Evolutionary conservation across 2,888 invertebrate genomes (phyloP).

Genomic region (Drosophila algonquin): DNA sequence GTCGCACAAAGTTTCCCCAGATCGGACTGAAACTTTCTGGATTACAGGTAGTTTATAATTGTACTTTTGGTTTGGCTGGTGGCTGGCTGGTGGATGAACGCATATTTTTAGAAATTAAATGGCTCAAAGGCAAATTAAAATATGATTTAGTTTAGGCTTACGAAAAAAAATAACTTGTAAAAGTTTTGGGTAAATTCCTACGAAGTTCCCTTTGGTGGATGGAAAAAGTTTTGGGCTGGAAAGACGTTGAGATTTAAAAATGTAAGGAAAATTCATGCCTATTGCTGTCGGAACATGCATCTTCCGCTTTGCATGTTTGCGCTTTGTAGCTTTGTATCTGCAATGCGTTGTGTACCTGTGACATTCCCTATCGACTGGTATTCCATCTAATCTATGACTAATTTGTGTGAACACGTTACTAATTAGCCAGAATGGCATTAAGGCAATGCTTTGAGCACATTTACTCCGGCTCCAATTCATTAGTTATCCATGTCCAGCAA

Average conservation of each 20-base stretch:
- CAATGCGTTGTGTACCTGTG: not conserved
- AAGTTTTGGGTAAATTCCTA: not conserved
- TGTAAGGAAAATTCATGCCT: not conserved
- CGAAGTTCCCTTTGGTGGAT: not conserved
- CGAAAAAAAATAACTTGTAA: not conserved
- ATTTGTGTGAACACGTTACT: conserved; percentile 57
- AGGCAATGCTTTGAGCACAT: conserved; percentile 28
- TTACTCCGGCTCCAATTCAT: conserved; percentile 23
- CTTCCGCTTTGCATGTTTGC: not conserved
- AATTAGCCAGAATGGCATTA: conserved; percentile 57
- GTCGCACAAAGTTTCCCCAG: conserved; percentile 12
- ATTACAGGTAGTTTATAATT: conserved; percentile 40
- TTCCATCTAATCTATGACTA: conserved; percentile 57
- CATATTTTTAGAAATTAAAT: conserved; percentile 19
- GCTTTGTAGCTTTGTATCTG: not conserved
- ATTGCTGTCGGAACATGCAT: not conserved
- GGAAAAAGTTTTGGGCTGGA: not conserved
- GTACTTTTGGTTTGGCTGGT: conserved; percentile 1
- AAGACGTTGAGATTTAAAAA: not conserved
- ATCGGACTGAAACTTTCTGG: conserved; percentile 31
- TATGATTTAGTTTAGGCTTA: not conserved
- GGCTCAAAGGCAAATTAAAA: conserved; percentile 35
- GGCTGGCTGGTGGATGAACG: conserved; percentile 4
- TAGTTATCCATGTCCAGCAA: conserved; percentile 7
- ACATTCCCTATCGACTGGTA: conserved; percentile 23